A percentile compares a stretch with the other conserved stretches of the same genome.
phyloP scores from a whole-genome alignment of 1,140 invertebrate species.

The Drosophila micromelanica region DNA sequence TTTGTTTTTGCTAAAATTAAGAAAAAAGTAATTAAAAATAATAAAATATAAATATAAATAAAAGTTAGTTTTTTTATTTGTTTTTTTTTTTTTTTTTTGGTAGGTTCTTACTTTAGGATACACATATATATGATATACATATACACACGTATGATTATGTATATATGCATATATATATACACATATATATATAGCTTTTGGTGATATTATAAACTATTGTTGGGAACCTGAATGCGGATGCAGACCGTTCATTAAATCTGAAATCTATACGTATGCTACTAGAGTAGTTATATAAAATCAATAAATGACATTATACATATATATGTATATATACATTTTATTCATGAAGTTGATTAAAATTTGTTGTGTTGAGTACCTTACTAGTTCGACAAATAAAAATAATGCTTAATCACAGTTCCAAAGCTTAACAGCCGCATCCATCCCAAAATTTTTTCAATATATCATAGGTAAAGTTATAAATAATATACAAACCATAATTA shows the following conservation, averaged over 20 bases:
- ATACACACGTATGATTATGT: not conserved
- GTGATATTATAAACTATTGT: not conserved
- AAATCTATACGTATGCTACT: not conserved
- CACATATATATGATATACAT: conserved; percentile 3
- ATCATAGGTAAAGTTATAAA: not conserved
- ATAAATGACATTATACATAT: too few species aligned
- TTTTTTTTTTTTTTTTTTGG: too few species aligned
- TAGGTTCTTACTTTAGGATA: conserved; percentile 3
- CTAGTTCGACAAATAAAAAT: too few species aligned
- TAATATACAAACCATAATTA: not conserved
- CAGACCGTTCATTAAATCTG: not conserved
- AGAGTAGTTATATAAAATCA: not conserved
- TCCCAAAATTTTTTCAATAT: not conserved
- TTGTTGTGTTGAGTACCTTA: too few species aligned
- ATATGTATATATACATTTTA: conserved; percentile 4
- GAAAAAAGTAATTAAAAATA: too few species aligned
- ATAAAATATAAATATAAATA: too few species aligned
- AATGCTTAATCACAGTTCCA: not conserved
- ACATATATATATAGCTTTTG: conserved; percentile 22
- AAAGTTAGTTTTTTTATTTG: too few species aligned
- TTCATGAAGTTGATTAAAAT: not conserved
- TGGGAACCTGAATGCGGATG: not conserved
- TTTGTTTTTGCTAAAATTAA: too few species aligned
- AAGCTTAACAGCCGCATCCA: not conserved
- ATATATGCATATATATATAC: conserved; percentile 2